phyloP scores from a whole-genome alignment of 2,113 vertebrate species.

The Pterophyllum scalare region DNA sequence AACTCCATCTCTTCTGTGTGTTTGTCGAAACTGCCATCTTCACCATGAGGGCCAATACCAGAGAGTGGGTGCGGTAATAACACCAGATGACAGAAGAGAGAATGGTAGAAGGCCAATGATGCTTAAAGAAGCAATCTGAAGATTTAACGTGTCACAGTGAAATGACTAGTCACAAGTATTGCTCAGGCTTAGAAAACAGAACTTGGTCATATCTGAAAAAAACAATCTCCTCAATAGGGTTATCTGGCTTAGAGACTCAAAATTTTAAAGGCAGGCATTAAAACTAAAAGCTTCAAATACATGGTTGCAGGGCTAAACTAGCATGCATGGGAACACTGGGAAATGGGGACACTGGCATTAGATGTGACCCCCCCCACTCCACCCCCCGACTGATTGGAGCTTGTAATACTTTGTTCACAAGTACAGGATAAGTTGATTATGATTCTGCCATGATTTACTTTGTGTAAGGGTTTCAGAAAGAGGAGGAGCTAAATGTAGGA shows the following conservation, averaged over 20 bases:
- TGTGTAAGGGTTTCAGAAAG: background rate
- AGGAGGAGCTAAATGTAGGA: background rate
- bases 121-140: conserved; percentile 1
- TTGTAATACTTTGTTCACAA: conserved; percentile 4
- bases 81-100: conserved; percentile 7
- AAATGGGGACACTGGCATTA: background rate
- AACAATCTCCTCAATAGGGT: background rate
- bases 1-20: conserved; percentile 58
- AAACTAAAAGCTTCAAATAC: background rate
- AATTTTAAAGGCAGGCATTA: background rate
- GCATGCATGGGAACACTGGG: background rate
- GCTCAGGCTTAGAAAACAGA: conserved; percentile 5
- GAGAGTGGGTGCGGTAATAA: conserved; percentile 2
- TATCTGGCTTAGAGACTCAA: background rate
- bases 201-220: conserved; percentile 7
- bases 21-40: conserved; percentile 25
- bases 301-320: background rate
- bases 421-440: background rate
- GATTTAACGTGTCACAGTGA: background rate
- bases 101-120: background rate
- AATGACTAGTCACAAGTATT: background rate
- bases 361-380: background rate
- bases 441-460: background rate
- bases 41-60: conserved; percentile 18
- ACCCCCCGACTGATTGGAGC: background rate